A percentile compares a stretch with the other conserved stretches of the same genome.
These are phyloP conservation scores for Trididemnum nubilum DNA, from an alignment of 23 tunicate genomes.

Conservation along the genomic window DNA sequence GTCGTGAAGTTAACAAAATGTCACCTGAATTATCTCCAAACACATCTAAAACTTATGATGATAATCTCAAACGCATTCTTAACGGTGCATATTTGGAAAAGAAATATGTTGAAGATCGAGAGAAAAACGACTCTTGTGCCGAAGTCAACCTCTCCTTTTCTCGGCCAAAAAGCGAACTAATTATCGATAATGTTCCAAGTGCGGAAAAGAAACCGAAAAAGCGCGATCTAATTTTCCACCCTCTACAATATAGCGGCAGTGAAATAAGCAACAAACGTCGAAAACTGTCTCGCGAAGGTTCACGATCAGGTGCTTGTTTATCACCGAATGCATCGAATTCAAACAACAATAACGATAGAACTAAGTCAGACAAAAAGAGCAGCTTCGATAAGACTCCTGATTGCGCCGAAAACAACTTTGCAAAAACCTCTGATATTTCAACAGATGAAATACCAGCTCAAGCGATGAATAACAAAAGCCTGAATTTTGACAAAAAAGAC, in stretches of 20 bases:
- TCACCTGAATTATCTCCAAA: background rate
- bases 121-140: background rate
- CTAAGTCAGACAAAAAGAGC: background rate
- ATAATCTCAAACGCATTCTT: background rate
- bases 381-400: too few species aligned
- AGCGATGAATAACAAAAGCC: too few species aligned
- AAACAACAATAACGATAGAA: constrained; percentile 4
- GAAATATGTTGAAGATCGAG: background rate
- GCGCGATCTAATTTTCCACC: background rate
- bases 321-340: background rate
- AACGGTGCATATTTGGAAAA: background rate
- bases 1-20: too few species aligned
- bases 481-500: too few species aligned
- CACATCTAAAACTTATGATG: background rate
- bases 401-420: too few species aligned
- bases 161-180: background rate
- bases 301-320: background rate
- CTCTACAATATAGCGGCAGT: background rate
- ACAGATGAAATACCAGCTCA: too few species aligned
- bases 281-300: background rate
- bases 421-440: too few species aligned
- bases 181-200: background rate
- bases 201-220: background rate
- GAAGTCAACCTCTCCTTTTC: background rate
- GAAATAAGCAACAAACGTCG: background rate